Conservation (phyloP, 2,888 invertebrate species). For the Camptogramma bilineatum region DNA sequence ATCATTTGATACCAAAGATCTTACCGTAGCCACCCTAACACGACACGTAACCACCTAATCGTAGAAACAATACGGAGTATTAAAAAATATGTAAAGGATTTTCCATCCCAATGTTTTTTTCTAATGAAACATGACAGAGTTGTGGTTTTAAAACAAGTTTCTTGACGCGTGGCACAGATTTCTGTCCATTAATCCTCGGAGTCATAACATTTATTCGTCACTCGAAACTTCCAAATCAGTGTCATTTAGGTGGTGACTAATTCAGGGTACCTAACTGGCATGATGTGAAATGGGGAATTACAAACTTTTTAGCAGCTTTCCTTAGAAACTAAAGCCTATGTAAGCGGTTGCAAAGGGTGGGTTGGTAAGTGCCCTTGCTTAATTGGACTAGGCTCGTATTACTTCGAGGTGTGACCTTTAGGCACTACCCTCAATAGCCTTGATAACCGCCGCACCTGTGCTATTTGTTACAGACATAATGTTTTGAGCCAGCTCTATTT, state of each 20-base stretch:
- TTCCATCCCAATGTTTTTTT: neutral
- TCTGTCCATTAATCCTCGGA: slow-evolving; percentile 21
- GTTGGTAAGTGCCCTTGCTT: slow-evolving; percentile 51
- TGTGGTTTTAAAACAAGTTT: slow-evolving; percentile 16
- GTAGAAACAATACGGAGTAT: neutral
- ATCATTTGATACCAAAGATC: slow-evolving; percentile 13
- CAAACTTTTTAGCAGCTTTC: slow-evolving; percentile 18
- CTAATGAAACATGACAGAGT: slow-evolving; percentile 8
- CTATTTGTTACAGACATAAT: slow-evolving; percentile 44
- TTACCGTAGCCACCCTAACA: slow-evolving; percentile 17
- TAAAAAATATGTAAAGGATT: neutral
- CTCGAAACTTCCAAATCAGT: slow-evolving; percentile 24
- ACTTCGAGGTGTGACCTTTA: slow-evolving; percentile 67
- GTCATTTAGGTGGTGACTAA: slow-evolving; percentile 29
- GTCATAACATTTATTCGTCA: slow-evolving; percentile 34
- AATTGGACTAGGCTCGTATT: slow-evolving; percentile 66
- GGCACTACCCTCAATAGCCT: slow-evolving; percentile 56
- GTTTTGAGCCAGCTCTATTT: slow-evolving; percentile 35
- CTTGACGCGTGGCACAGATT: slow-evolving; percentile 35
- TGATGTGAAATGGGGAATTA: slow-evolving; percentile 5
- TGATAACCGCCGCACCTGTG: slow-evolving; percentile 60
- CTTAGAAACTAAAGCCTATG: slow-evolving; percentile 39
- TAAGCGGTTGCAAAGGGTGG: slow-evolving; percentile 42
- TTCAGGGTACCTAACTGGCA: slow-evolving; percentile 5
- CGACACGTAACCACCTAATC: neutral